phyloP scores from a whole-genome alignment of 2,888 invertebrate species.

The Pristionchus mayeri region DNA sequence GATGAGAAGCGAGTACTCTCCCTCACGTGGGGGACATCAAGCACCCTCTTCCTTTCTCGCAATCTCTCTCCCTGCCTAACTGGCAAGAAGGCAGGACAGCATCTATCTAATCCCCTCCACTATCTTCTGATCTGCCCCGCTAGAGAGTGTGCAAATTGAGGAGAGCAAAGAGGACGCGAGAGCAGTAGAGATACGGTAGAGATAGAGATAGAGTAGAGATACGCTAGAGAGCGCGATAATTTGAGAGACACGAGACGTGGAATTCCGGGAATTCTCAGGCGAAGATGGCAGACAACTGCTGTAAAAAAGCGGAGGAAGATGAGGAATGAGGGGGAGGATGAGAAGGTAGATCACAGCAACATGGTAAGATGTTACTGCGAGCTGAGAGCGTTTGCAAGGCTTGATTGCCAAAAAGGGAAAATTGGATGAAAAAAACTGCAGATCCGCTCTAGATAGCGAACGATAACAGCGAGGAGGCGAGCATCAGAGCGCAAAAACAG shows the following conservation, averaged over 20 bases:
- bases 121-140: background rate
- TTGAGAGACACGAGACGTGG: background rate
- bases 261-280: constrained; percentile 11
- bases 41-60: background rate
- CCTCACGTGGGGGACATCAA: background rate
- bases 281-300: constrained; percentile 26
- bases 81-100: no score
- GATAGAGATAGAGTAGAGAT: background rate
- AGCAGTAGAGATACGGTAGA: background rate
- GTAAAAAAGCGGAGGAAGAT: background rate
- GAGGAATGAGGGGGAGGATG: background rate
- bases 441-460: background rate
- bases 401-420: background rate
- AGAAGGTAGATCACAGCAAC: no score
- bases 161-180: background rate
- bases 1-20: constrained; percentile 15
- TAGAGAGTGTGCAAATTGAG: background rate
- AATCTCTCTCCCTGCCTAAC: background rate
- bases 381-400: background rate
- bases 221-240: background rate
- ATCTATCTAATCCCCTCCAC: no score
- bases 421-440: background rate
- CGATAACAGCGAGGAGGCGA: no score
- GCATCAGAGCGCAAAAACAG: no score
- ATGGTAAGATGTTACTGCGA: no score